Evolutionary conservation across 2,797 vertebrate species (phyloP), one percentile per base, ranked within the genome.

Genomic region (Bradypodion ventrale): DNA sequence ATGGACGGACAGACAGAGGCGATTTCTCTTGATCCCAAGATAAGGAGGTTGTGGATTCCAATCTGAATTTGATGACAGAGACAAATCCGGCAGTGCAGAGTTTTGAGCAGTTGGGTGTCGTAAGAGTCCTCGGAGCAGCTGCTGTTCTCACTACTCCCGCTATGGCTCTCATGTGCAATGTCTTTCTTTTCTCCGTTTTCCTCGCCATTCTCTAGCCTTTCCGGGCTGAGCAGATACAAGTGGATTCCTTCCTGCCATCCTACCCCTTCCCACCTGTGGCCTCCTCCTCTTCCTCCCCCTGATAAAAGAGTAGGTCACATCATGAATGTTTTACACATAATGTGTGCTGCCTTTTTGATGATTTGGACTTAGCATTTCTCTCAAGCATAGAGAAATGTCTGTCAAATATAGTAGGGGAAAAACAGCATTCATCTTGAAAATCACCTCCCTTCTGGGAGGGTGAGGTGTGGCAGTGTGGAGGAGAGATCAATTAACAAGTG

Each of bases 381-480:
- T 63, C 40, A 72, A 35, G 40, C 68, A 32, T 2, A 27, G 7
- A 25, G 40, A 84, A 65, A 62, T 29, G 83, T 63, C 49, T 52
- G 56, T 29, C 66, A 78, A 44, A 40, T 8, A 40, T 40, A 77
- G n/a, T 69, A n/a, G n/a, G 82, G 82, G 77, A 60, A 69, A 83
- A 76, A 69, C 27, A 44, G 2, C 74, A 77, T 83, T 44, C 59
- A 83, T 77, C 63, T 44, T 69, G 21, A 83, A 69, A 77, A 69
- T 59, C 37, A 27, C 65, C 12, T 1, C 46, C 52, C 74, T 83
- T 69, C 63, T 65, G 23, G 74, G 82, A 60, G 29, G 44, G 7
- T 52, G 15, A n/a, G 19, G 46, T 29, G 32, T 46, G 13, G 52
- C 4, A 27, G n/a, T n/a, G 66, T 27, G 35, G 25, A 13, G 8